Evolutionary conservation across 2,113 vertebrate genomes (phyloP).

Genomic region (Alectura lathami): DNA sequence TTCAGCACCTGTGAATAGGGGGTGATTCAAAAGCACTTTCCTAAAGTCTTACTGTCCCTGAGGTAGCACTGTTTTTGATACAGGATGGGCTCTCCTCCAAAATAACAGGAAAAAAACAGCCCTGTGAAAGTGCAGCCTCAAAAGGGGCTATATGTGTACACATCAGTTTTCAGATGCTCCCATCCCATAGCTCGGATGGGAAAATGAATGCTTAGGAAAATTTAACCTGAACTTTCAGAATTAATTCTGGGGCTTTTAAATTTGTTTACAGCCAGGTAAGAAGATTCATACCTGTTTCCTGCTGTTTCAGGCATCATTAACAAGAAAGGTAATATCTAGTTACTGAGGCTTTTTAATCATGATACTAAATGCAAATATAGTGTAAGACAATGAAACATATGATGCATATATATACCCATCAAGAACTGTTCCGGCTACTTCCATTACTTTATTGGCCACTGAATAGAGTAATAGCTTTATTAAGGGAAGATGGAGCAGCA

Average conservation of each 20-base stretch:
- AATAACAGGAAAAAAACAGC: not conserved
- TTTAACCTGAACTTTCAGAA: not conserved
- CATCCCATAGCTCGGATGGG: not conserved
- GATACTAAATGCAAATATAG: not conserved
- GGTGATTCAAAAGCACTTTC: not conserved
- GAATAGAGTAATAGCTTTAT: not conserved
- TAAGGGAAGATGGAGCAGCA: not conserved
- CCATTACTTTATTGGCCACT: not conserved
- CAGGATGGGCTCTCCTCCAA: not conserved
- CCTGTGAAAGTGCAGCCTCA: not conserved
- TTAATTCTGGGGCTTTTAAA: not conserved
- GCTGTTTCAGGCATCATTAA: not conserved
- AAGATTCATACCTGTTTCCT: not conserved
- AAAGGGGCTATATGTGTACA: not conserved
- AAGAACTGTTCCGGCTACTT: not conserved
- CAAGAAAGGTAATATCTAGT: not conserved
- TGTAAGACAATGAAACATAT: not conserved
- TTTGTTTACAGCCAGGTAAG: not conserved
- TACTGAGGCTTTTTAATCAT: not conserved
- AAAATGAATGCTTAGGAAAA: not conserved
- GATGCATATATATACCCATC: not conserved
- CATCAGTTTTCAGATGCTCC: not conserved
- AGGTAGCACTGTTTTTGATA: not conserved
- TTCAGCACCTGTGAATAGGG: fast-evolving
- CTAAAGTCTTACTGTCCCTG: not conserved